A percentile compares a stretch with the other conserved stretches of the same genome.
Evolutionary conservation across 1,140 invertebrate species (phyloP).

Genomic region (Aradophagus sp.): DNA sequence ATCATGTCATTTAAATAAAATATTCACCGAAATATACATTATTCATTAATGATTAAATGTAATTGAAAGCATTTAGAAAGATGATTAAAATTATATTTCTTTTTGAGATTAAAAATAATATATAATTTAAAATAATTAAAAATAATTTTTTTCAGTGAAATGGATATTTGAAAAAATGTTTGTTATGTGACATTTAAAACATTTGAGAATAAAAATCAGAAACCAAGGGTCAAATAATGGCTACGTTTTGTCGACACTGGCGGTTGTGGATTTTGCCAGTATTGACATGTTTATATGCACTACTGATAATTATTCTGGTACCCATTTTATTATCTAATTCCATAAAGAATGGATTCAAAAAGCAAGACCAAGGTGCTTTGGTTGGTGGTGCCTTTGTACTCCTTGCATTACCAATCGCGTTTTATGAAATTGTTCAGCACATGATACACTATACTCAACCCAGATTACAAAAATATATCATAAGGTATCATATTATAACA

Average conservation of each 20-base stretch:
- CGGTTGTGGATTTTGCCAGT: slow-evolving; percentile 91
- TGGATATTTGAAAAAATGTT: slow-evolving; percentile 30
- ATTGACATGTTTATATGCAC: slow-evolving; percentile 84
- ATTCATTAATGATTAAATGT: no score
- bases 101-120: neutral
- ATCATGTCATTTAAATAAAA: no score
- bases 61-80: neutral
- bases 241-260: slow-evolving; percentile 81
- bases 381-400: slow-evolving; percentile 94
- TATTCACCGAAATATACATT: no score
- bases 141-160: slow-evolving; percentile 5
- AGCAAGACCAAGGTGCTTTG: slow-evolving; percentile 85
- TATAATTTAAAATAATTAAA: neutral
- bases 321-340: slow-evolving; percentile 87
- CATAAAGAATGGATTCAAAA: slow-evolving; percentile 81
- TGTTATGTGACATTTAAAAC: slow-evolving; percentile 48
- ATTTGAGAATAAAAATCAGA: neutral
- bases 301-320: slow-evolving; percentile 87
- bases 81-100: slow-evolving; percentile 8
- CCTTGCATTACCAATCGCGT: slow-evolving; percentile 90
- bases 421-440: slow-evolving; percentile 96
- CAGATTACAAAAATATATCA: slow-evolving; percentile 94
- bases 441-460: slow-evolving; percentile 95
- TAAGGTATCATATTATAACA: no score
- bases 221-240: slow-evolving; percentile 59